These are phyloP conservation scores for Drosophila siamana DNA, from an alignment of 2,888 invertebrate genomes.

Conservation along the genomic window DNA sequence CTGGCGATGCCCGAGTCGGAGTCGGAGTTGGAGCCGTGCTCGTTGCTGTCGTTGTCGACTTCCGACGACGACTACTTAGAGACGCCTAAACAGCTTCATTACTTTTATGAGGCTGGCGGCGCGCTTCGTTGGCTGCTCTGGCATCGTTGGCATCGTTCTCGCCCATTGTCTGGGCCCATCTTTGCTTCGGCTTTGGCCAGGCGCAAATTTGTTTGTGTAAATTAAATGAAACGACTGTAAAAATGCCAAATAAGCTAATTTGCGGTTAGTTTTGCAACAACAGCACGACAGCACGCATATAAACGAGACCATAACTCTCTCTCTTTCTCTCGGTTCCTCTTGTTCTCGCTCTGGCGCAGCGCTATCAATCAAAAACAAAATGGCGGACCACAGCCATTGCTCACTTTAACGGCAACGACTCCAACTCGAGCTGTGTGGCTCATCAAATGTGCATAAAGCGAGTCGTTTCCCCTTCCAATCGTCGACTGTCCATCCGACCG, in stretches of 20 bases:
- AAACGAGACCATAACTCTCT: constrained; percentile 44
- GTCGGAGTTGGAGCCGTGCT: neutral
- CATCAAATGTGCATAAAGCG: constrained; percentile 58
- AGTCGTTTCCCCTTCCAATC: constrained; percentile 5
- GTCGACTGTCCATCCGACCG: neutral
- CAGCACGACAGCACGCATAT: constrained; percentile 15
- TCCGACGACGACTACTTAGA: constrained; percentile 79
- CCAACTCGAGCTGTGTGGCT: constrained; percentile 1
- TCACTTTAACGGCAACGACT: constrained; percentile 49
- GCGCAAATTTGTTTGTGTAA: constrained; percentile 81
- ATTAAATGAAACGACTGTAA: constrained; percentile 82
- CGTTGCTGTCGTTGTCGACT: constrained; percentile 50
- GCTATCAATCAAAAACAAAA: constrained; percentile 72
- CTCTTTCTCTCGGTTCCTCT: neutral
- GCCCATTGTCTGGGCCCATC: constrained; percentile 13
- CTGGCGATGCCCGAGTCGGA: constrained; percentile 31
- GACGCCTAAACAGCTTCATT: constrained; percentile 82
- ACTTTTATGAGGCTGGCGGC: constrained; percentile 80
- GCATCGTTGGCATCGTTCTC: constrained; percentile 76
- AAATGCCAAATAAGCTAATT: constrained; percentile 81
- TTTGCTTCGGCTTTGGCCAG: constrained; percentile 57
- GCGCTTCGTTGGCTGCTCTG: constrained; percentile 68
- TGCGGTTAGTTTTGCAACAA: constrained; percentile 72
- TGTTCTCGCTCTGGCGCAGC: constrained; percentile 39
- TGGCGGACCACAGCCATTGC: constrained; percentile 53